A percentile compares a stretch with the other conserved stretches of the same genome.
These are phyloP conservation scores for Aspidapion aeneum DNA, from an alignment of 2,888 invertebrate species.

Conservation along the genomic window DNA sequence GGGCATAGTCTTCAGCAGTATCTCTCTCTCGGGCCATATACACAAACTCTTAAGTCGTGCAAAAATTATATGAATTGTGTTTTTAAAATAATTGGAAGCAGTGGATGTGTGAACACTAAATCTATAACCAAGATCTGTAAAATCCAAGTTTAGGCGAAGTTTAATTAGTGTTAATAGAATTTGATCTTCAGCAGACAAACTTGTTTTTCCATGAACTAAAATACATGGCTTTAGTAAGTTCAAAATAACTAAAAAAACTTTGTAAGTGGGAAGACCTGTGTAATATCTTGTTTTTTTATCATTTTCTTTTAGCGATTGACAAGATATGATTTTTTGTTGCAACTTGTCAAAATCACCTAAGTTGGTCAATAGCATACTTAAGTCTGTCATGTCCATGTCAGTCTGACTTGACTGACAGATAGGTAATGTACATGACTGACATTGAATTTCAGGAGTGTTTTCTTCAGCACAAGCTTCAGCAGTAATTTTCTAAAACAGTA, in stretches of 20 bases:
- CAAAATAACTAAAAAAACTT: not conserved
- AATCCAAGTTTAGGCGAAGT: not conserved
- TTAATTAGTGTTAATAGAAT: not conserved
- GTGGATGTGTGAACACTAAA: not conserved
- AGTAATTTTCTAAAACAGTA: too few relatives aligned
- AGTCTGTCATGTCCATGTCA: not conserved
- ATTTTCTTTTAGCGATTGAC: not conserved
- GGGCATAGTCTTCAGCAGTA: constrained; percentile 9
- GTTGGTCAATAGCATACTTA: not conserved
- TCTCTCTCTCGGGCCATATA: constrained; percentile 5
- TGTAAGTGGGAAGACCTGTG: not conserved
- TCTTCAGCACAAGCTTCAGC: not conserved
- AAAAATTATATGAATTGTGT: constrained; percentile 7
- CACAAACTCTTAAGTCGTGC: constrained; percentile 1
- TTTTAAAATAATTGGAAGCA: constrained; percentile 10
- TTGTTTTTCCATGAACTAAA: not conserved
- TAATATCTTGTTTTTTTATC: not conserved
- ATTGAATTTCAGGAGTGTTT: not conserved
- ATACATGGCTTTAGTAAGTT: not conserved
- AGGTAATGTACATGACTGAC: not conserved
- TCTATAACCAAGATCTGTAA: not conserved
- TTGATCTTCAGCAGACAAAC: not conserved
- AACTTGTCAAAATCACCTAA: not conserved
- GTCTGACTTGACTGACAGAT: not conserved
- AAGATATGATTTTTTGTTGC: not conserved